These are phyloP conservation scores for Sinocyclocheilus anophthalmus DNA, from an alignment of 2,113 vertebrate species.

Conservation along the genomic window DNA sequence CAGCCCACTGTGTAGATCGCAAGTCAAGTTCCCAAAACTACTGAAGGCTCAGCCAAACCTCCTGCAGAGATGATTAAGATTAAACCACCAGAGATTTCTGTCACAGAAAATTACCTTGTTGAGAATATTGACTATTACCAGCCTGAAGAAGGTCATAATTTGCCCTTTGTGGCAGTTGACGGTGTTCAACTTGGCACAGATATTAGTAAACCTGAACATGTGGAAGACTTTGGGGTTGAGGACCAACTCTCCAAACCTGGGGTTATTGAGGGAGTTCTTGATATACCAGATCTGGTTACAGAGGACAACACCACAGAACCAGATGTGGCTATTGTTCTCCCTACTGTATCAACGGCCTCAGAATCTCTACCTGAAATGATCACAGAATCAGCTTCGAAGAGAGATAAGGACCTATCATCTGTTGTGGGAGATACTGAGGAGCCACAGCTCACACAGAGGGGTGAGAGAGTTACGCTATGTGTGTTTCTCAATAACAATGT, in stretches of 20 bases:
- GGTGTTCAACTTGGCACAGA: conserved; percentile 18
- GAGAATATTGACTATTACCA: conserved; percentile 46
- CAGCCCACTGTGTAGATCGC: background rate
- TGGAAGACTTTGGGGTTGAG: conserved; percentile 30
- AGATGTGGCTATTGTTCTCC: background rate
- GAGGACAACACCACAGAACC: conserved; percentile 17
- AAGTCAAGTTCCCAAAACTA: background rate
- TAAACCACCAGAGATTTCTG: conserved; percentile 11
- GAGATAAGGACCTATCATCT: background rate
- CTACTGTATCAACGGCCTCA: conserved; percentile 3
- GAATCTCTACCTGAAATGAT: conserved; percentile 18
- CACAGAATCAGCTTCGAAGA: background rate
- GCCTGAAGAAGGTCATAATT: conserved; percentile 52
- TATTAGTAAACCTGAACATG: conserved; percentile 3
- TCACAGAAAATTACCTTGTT: background rate
- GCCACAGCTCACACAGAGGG: background rate
- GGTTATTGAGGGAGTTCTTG: background rate
- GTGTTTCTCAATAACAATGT: background rate
- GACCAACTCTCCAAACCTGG: conserved; percentile 20
- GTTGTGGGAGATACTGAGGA: background rate
- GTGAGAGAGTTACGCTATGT: conserved; percentile 14
- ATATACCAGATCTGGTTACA: background rate
- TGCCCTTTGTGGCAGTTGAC: conserved; percentile 38
- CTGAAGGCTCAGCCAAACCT: conserved; percentile 26
- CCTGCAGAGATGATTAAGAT: conserved; percentile 36